Conservation (phyloP, 1,140 invertebrate genomes). For the Cephus cinctus region DNA sequence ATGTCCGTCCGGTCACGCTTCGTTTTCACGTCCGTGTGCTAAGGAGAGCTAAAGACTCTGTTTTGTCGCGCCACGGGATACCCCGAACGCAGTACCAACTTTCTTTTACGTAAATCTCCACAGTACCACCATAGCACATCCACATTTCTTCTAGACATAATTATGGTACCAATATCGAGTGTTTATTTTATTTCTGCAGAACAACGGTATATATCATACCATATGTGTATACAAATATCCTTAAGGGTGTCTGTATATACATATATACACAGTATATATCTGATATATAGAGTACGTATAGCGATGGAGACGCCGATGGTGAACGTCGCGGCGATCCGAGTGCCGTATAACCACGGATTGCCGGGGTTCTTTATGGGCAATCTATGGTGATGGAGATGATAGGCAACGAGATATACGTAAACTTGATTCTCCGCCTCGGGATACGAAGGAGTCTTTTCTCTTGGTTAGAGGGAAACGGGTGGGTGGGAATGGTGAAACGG, state of each 20-base stretch:
- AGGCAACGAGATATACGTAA: slow-evolving; percentile 55
- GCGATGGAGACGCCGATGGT: slow-evolving; percentile 12
- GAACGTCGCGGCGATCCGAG: slow-evolving; percentile 12
- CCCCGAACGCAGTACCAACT: too few relatives aligned
- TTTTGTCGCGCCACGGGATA: slow-evolving; percentile 29
- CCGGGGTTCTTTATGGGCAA: slow-evolving; percentile 56
- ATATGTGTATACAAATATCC: too few relatives aligned
- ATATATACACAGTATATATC: too few relatives aligned
- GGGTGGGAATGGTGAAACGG: not conserved
- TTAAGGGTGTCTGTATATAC: too few relatives aligned
- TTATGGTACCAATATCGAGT: too few relatives aligned
- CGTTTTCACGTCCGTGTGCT: slow-evolving; percentile 22
- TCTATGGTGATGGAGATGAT: slow-evolving; percentile 59
- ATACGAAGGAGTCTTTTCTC: slow-evolving; percentile 1
- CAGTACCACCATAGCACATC: too few relatives aligned
- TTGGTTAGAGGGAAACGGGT: slow-evolving; percentile 9
- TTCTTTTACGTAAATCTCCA: too few relatives aligned
- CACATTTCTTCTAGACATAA: too few relatives aligned
- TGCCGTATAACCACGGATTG: slow-evolving; percentile 54
- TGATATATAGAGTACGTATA: slow-evolving; percentile 17
- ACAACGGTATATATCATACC: too few relatives aligned
- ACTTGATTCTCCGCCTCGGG: slow-evolving; percentile 44
- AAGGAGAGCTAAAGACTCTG: slow-evolving; percentile 42
- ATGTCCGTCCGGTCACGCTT: slow-evolving; percentile 27
- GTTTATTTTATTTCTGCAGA: too few relatives aligned